Percentiles rank a stretch among this genome's conserved stretches.
These are phyloP conservation scores for Heteromurus nitidus DNA, from an alignment of 2,888 invertebrate genomes.

Conservation along the genomic window DNA sequence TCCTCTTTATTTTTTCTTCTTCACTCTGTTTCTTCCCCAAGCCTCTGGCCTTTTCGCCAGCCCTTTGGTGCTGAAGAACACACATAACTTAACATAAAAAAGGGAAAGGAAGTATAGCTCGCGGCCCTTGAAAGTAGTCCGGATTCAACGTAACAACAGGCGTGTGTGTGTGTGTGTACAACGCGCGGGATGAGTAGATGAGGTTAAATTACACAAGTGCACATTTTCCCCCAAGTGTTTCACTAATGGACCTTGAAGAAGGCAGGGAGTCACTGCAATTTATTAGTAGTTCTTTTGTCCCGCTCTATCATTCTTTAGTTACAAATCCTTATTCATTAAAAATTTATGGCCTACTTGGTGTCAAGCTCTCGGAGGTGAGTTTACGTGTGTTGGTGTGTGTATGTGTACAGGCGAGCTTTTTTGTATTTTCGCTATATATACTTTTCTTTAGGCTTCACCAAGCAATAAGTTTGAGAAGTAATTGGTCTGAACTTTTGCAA, in stretches of 20 bases:
- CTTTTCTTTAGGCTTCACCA: no score
- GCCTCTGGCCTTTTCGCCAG: background rate
- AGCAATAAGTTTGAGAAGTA: no score
- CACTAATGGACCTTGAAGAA: conserved; percentile 43
- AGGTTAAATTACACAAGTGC: conserved; percentile 14
- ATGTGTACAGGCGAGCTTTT: no score
- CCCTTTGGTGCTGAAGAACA: conserved; percentile 11
- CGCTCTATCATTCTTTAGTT: conserved; percentile 22
- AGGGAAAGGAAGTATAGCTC: background rate
- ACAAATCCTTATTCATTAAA: conserved; percentile 43
- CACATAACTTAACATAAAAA: background rate
- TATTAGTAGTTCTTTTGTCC: conserved; percentile 33
- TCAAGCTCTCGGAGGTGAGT: conserved; percentile 25
- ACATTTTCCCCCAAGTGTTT: conserved; percentile 27
- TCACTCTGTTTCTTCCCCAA: background rate
- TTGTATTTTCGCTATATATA: no score
- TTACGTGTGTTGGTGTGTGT: no score
- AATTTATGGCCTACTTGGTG: conserved; percentile 55
- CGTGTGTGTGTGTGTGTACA: no score
- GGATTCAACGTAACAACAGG: no score
- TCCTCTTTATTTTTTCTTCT: background rate
- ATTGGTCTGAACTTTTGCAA: no score
- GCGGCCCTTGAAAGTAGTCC: background rate
- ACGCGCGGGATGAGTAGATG: background rate
- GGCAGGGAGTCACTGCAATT: conserved; percentile 34